Percentiles rank a stretch among this genome's conserved stretches.
Conservation (phyloP, 1,140 invertebrate genomes). For the Steinernema khuongi region DNA sequence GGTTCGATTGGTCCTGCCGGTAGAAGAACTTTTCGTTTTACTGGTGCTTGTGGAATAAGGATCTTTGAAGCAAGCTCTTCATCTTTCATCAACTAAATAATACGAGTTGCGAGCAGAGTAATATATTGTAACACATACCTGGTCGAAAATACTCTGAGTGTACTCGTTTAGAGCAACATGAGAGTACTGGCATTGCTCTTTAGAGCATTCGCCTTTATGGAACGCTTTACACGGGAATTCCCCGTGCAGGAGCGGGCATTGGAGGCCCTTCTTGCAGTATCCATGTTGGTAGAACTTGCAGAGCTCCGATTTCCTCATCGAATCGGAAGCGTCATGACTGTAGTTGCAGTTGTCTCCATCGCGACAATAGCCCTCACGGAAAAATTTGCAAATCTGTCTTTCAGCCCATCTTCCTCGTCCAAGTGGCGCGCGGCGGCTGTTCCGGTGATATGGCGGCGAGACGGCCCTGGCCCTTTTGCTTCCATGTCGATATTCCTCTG, state of each 20-base stretch:
- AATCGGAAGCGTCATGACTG: slow-evolving; percentile 52
- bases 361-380: slow-evolving; percentile 57
- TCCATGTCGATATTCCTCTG: slow-evolving; percentile 26
- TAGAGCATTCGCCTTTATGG: slow-evolving; percentile 52
- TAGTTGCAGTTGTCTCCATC: slow-evolving; percentile 54
- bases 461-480: slow-evolving; percentile 17
- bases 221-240: slow-evolving; percentile 55
- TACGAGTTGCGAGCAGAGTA: not conserved
- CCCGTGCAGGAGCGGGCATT: slow-evolving; percentile 54
- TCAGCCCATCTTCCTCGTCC: slow-evolving; percentile 37
- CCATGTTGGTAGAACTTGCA: slow-evolving; percentile 54
- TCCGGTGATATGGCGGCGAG: slow-evolving; percentile 25
- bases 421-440: slow-evolving; percentile 20
- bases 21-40: not conserved
- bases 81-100: slow-evolving; percentile 26
- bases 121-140: slow-evolving; percentile 32
- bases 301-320: slow-evolving; percentile 45
- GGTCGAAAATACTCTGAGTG: slow-evolving; percentile 52
- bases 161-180: slow-evolving; percentile 52
- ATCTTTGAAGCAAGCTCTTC: slow-evolving; percentile 20
- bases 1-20: not conserved
- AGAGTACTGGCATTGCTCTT: slow-evolving; percentile 52
- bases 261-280: slow-evolving; percentile 52
- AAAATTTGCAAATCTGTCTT: slow-evolving; percentile 56
- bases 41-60: not conserved